Evolutionary conservation across 2,888 invertebrate species (phyloP).

Genomic region (Poecilobothrus nobilitatus): DNA sequence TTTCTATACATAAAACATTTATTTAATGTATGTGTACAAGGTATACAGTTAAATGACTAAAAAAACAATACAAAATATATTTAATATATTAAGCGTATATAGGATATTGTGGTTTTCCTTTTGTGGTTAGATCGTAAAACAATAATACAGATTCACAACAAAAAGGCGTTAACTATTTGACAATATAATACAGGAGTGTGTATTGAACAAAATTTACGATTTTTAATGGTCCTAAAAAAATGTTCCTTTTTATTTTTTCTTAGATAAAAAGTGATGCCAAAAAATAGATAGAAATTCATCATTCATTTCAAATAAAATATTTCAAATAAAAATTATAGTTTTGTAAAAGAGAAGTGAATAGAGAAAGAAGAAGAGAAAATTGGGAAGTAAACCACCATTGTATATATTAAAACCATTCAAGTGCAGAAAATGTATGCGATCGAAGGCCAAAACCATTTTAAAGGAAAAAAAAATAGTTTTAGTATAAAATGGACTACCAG

Average conservation of each 20-base stretch:
- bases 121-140: neutral
- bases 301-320: neutral
- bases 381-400: neutral
- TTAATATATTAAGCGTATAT: neutral
- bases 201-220: neutral
- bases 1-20: no score
- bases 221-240: neutral
- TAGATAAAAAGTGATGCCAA: no score
- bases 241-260: no score
- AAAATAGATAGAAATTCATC: neutral
- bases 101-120: neutral
- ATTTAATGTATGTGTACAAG: no score
- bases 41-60: no score
- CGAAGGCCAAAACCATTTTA: neutral
- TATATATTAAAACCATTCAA: neutral
- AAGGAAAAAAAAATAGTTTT: neutral
- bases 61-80: no score
- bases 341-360: no score
- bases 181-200: neutral
- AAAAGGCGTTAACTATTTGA: constrained; percentile 4
- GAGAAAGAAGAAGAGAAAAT: neutral
- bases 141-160: neutral
- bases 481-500: neutral
- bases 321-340: neutral
- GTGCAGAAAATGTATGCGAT: neutral